Base-by-base conservation (phyloP, 2,888 invertebrate species). In the Cyclophora albipunctata region DNA sequence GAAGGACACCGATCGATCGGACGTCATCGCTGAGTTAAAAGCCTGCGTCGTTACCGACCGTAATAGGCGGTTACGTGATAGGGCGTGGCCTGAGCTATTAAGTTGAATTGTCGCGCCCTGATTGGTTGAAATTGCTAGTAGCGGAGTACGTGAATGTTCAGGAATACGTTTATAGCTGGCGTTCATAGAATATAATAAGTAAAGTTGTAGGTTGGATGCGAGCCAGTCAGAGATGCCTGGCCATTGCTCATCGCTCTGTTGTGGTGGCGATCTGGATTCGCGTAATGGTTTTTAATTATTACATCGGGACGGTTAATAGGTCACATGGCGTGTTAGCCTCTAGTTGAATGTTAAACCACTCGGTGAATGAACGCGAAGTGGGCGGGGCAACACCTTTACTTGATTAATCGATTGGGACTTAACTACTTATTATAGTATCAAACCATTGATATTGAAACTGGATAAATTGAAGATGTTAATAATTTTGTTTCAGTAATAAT, bases 11-110 rank as follows among this genome's bases (percentile, higher is more conserved):
- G 69, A 71, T 73, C 76, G 76, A 76, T 87, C 87, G 86, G 84
- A 72, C 77, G 80, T 80, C 84, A 77, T 83, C 86, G 82, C 70
- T 55, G 69, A 84, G 83, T 86, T 86, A 86, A 88, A 87, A 87
- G 86, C 82, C 86, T 86, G 80, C 85, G 81, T 85, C 85, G 87
- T 87, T 85, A 87, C 85, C 82, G 81, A 73, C 83, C 81, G 86
- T 87, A 88, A 88, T 88, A 88, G 88, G 88, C 87, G 88, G 88
- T 84, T 87, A 88, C 88, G 88, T 88, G 88, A 87, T 79, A 76
- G 87, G 89, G 89, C 88, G 89, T 88, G 89, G 89, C 81, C 67
- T 75, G 57, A 73, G 73, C 86, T 86, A 88, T 88, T 88, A 87
- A 87, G 84, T 84, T 84, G 86, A 85, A 86, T 83, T 82, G 86